phyloP scores from a whole-genome alignment of 2,113 vertebrate species.

The Cynocephalus volans region DNA sequence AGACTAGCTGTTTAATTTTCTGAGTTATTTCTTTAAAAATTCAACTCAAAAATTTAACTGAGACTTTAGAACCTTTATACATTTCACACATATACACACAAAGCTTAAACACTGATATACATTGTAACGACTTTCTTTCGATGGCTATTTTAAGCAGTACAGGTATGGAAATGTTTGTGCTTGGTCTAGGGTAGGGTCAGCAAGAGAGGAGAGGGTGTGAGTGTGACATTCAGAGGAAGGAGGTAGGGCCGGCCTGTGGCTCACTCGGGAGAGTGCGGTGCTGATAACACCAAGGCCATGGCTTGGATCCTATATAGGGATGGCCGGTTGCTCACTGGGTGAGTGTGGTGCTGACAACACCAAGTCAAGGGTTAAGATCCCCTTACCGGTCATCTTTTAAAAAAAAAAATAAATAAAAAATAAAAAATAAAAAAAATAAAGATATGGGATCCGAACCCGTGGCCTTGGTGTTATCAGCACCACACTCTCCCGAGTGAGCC shows the following conservation, averaged over 20 bases:
- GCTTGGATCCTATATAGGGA: no score
- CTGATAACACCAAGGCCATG: no score
- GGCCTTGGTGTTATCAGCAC: no score
- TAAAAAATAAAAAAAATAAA: no score
- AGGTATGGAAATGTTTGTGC: background rate
- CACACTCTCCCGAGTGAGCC: no score
- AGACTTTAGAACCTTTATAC: background rate
- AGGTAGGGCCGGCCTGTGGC: background rate
- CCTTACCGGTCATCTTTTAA: no score
- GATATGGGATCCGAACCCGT: no score
- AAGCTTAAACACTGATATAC: background rate
- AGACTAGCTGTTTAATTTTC: background rate
- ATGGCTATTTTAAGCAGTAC: background rate
- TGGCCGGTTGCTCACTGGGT: no score
- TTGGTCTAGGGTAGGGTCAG: background rate
- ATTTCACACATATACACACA: background rate
- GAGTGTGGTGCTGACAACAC: no score
- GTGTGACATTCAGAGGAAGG: background rate
- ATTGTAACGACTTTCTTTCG: background rate
- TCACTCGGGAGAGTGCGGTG: no score
- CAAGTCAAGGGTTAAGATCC: no score
- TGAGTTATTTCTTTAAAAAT: background rate
- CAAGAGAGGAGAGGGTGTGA: background rate
- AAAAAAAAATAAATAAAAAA: no score
- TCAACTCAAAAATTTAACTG: background rate